Conservation (phyloP, 2,113 vertebrate species). For the Craseonycteris thonglongyai region DNA sequence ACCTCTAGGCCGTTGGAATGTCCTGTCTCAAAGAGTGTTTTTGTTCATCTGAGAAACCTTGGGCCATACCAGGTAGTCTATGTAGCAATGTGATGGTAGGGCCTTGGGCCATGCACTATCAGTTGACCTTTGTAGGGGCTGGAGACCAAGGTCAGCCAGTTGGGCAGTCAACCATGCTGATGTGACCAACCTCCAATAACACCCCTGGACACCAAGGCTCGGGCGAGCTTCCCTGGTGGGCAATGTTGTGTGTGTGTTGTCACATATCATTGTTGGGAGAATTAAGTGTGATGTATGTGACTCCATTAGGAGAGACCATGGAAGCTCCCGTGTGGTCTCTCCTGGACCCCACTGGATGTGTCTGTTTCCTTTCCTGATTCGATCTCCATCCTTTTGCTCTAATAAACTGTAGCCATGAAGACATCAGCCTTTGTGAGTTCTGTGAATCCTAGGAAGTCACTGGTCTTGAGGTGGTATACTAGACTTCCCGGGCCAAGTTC, state of each 20-base stretch:
- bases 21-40: background rate
- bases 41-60: background rate
- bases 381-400: background rate
- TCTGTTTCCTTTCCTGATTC: background rate
- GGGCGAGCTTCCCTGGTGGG: background rate
- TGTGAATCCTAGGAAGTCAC: background rate
- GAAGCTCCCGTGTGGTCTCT: background rate
- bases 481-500: background rate
- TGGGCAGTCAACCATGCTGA: background rate
- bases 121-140: no score
- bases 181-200: fast-evolving
- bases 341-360: background rate
- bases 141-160: background rate
- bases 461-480: background rate
- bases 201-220: background rate
- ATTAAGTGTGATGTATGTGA: fast-evolving
- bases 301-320: background rate
- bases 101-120: fast-evolving
- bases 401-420: background rate
- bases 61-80: background rate
- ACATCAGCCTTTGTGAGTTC: background rate
- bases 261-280: background rate
- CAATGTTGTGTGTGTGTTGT: background rate
- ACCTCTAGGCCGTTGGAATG: background rate
- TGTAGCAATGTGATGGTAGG: background rate